Conservation (phyloP, 1,140 invertebrate genomes). For the Ostrea denselamellosa region DNA sequence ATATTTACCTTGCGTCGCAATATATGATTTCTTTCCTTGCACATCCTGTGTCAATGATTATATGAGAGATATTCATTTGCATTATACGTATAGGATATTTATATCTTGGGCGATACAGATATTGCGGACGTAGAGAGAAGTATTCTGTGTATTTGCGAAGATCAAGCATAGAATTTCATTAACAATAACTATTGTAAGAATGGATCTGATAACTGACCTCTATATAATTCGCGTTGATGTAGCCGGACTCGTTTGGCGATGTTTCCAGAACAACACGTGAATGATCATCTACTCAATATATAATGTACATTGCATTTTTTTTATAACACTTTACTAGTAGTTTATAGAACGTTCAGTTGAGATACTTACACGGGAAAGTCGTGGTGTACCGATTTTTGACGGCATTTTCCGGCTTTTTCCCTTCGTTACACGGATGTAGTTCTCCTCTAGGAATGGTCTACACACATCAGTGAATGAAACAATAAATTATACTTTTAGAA, state of each 20-base stretch:
- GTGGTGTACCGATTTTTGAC: neutral
- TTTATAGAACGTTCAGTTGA: neutral
- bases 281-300: slow-evolving; percentile 1
- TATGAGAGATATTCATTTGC: too few species aligned
- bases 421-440: neutral
- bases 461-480: neutral
- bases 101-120: too few species aligned
- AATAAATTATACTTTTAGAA: neutral
- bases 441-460: slow-evolving; percentile 3
- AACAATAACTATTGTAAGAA: neutral
- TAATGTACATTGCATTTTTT: neutral
- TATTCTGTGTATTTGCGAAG: too few species aligned
- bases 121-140: too few species aligned
- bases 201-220: neutral
- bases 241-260: neutral
- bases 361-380: neutral
- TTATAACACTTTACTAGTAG: neutral
- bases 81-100: too few species aligned
- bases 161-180: too few species aligned
- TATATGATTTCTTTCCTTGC: neutral
- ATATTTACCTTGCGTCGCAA: slow-evolving; percentile 4
- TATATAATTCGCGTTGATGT: slow-evolving; percentile 22
- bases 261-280: neutral
- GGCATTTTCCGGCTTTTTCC: neutral
- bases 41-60: neutral